These are phyloP conservation scores for Noctua janthina DNA, from an alignment of 2,888 invertebrate species.

Conservation along the genomic window DNA sequence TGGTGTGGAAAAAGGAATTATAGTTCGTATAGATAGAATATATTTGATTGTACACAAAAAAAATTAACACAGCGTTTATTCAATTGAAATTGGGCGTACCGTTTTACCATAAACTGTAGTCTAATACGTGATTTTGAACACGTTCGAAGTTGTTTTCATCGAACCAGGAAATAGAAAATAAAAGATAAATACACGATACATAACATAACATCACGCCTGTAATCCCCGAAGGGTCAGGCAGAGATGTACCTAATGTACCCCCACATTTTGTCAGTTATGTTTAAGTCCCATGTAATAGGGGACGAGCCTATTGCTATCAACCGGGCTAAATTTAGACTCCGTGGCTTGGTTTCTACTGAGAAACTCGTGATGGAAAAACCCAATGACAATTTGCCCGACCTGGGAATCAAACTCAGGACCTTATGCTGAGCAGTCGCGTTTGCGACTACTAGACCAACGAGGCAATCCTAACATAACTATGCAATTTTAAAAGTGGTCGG, in stretches of 20 bases:
- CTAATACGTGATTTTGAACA: not conserved
- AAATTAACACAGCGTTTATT: not conserved
- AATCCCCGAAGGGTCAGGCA: too few relatives aligned
- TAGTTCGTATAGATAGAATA: not conserved
- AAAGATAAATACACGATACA: not conserved
- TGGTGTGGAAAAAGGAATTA: not conserved
- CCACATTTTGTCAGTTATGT: too few relatives aligned
- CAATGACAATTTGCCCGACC: not conserved
- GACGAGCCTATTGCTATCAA: too few relatives aligned
- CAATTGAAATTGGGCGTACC: not conserved
- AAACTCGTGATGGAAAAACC: not conserved
- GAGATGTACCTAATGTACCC: too few relatives aligned
- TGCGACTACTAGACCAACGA: not conserved
- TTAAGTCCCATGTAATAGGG: too few relatives aligned
- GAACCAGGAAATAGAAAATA: not conserved
- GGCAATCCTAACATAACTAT: not conserved
- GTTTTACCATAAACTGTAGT: not conserved
- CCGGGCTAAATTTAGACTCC: not conserved
- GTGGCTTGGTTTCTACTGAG: not conserved
- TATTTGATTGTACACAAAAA: not conserved
- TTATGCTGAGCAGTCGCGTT: not conserved
- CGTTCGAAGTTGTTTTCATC: not conserved
- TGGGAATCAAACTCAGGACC: not conserved
- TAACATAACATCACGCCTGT: not conserved
- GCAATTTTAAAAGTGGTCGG: not conserved